Evolutionary conservation across 2,797 vertebrate genomes (phyloP).

Genomic region (Sebastes taczanowskii): DNA sequence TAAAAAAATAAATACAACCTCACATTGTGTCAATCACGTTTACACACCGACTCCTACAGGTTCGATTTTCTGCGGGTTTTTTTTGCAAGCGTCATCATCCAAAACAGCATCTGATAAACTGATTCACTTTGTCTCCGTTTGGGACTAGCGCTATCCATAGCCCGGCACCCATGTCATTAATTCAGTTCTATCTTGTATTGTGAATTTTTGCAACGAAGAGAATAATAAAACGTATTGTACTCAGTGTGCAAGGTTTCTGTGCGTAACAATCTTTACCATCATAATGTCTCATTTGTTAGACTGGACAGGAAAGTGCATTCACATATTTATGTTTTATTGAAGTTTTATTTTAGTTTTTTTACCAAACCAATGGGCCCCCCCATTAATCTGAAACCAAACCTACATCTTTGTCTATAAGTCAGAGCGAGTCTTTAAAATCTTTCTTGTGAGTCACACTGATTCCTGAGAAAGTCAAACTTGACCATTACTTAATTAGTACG

Average conservation of each 20-base stretch:
- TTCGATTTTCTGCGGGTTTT: background rate
- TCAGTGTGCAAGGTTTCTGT: too few species aligned
- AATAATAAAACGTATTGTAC: too few species aligned
- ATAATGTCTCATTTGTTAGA: background rate
- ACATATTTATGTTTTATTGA: background rate
- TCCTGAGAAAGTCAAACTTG: background rate
- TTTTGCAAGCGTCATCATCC: background rate
- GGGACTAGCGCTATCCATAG: too few species aligned
- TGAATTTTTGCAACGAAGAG: too few species aligned
- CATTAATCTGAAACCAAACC: background rate
- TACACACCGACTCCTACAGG: background rate
- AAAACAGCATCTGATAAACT: background rate
- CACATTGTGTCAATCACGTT: too few species aligned
- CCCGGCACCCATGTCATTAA: too few species aligned
- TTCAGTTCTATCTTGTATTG: too few species aligned
- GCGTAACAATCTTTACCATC: background rate
- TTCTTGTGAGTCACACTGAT: background rate
- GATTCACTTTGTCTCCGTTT: background rate
- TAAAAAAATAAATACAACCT: too few species aligned
- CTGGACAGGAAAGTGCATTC: background rate
- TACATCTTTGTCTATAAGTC: background rate
- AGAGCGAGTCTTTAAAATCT: background rate
- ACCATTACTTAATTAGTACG: constrained; percentile 44
- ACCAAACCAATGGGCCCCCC: background rate
- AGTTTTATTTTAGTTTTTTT: background rate